Base-by-base conservation (phyloP, 2,113 vertebrate species). In the Seriola rivoliana region DNA sequence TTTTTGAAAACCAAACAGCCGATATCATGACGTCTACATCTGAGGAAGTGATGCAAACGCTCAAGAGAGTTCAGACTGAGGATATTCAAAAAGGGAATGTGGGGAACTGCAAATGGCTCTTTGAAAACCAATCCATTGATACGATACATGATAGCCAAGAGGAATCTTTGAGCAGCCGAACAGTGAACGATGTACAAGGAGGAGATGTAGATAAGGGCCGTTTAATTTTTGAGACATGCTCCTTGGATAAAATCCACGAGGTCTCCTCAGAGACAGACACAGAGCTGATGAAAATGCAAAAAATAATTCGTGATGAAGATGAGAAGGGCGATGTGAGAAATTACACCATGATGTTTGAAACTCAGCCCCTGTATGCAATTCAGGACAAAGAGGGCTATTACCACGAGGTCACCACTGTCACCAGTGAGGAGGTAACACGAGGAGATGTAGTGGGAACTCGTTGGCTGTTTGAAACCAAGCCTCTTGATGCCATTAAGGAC, bases 401-500 rank as follows among this genome's bases (percentile, higher is more conserved):
- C 84, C 97, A 98, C 34, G 96, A 98, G 91, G 97, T 98, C 32
- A 98, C 97, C 59, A 98, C 97, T 54, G 96, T 98, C 75, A 97
- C 96, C 80, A 98, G 97, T 46, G 96, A 98, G 86, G 97, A 98
- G 57, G 94, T 97, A 14, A 94, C 95, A 67, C 93, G 95, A 21
- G 97, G 97, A 66, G 96, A 98, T 93, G 97, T 98, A 14, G 86
- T 96, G 21, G 96, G 96, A 57, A 95, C 96, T 10, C 95, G 96
- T 6, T 98, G 97, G 97, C 85, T 98, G 88, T 98, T 98, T 96
- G 97, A 98, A 96, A 98, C 97, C 23, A 97, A 97, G 78, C 97
- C 97, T 25, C 89, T 98, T 23, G 97, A 97, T 44, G 95, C 96
- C 16, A 97, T 98, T 84, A 96, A 95, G 77, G 93, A 97, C 79